Percentiles rank a stretch among this genome's conserved stretches.
Evolutionary conservation across 2,113 vertebrate genomes (phyloP).

Genomic region (Aegotheles bennettii): DNA sequence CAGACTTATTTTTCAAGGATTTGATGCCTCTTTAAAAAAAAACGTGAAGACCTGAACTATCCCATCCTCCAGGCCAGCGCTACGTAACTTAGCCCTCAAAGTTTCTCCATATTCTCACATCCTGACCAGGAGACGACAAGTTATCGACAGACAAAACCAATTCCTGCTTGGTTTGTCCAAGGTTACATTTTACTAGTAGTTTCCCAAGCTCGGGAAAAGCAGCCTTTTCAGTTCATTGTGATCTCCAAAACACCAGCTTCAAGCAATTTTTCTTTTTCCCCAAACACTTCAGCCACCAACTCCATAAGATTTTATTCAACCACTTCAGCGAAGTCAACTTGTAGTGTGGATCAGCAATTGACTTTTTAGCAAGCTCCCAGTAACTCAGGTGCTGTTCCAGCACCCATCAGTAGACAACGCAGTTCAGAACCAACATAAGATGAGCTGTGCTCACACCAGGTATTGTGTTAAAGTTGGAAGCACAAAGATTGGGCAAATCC

Average conservation of each 20-base stretch:
- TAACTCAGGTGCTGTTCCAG: background rate
- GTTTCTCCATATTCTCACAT: background rate
- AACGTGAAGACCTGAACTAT: background rate
- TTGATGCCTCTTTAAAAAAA: background rate
- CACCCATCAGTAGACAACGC: rapidly evolving
- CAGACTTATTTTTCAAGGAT: background rate
- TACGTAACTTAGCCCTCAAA: background rate
- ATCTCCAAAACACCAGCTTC: background rate
- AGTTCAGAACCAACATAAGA: background rate
- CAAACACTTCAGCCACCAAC: background rate
- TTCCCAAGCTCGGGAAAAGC: background rate
- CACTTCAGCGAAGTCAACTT: background rate
- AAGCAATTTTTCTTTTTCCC: background rate
- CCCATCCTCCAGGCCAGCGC: background rate
- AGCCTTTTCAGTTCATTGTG: background rate
- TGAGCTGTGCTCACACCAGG: background rate
- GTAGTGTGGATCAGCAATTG: rapidly evolving
- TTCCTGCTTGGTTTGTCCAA: background rate
- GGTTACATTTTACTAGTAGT: background rate
- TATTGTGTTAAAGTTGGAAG: background rate
- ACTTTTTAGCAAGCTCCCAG: background rate
- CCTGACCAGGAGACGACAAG: background rate
- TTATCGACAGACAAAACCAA: background rate
- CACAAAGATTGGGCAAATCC: background rate
- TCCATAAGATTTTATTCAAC: background rate